These are phyloP conservation scores for Chymomyza fuscimana DNA, from an alignment of 2,888 invertebrate species.

Conservation along the genomic window DNA sequence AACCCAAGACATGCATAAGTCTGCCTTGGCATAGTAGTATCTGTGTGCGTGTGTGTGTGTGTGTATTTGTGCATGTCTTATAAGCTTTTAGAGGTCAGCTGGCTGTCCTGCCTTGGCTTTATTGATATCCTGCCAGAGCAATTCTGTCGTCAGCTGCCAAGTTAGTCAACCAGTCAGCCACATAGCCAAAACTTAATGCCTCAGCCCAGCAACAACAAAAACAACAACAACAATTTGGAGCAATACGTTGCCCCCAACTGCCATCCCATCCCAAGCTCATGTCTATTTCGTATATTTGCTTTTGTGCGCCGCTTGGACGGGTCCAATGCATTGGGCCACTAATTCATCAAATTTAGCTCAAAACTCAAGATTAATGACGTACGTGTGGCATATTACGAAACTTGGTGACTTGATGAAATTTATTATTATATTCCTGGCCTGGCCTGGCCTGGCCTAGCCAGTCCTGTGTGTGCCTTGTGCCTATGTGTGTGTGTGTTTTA, in stretches of 20 bases:
- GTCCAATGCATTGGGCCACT: slow-evolving; percentile 63
- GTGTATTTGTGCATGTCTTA: slow-evolving; percentile 29
- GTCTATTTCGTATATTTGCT: slow-evolving; percentile 1
- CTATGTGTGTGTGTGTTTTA: no score
- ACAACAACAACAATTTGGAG: not conserved
- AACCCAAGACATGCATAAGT: slow-evolving; percentile 50
- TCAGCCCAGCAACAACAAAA: not conserved
- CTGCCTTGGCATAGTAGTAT: slow-evolving; percentile 16
- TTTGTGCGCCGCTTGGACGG: slow-evolving; percentile 19
- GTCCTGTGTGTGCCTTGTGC: no score
- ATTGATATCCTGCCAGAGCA: slow-evolving; percentile 61
- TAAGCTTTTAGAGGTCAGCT: slow-evolving; percentile 43
- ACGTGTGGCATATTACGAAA: slow-evolving; percentile 71
- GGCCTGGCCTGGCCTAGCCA: not conserved
- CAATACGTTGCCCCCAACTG: slow-evolving; percentile 4
- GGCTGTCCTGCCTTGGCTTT: slow-evolving; percentile 51
- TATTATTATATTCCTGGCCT: slow-evolving; percentile 47
- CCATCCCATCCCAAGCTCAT: slow-evolving; percentile 12
- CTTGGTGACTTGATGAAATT: slow-evolving; percentile 72
- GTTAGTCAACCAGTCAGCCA: slow-evolving; percentile 40
- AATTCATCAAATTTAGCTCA: slow-evolving; percentile 72
- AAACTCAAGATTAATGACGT: slow-evolving; percentile 71
- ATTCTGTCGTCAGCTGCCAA: slow-evolving; percentile 65
- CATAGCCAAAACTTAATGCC: slow-evolving; percentile 56
- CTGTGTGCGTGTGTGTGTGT: not conserved